phyloP scores from a whole-genome alignment of 2,888 invertebrate species.

The Lottia gigantea region DNA sequence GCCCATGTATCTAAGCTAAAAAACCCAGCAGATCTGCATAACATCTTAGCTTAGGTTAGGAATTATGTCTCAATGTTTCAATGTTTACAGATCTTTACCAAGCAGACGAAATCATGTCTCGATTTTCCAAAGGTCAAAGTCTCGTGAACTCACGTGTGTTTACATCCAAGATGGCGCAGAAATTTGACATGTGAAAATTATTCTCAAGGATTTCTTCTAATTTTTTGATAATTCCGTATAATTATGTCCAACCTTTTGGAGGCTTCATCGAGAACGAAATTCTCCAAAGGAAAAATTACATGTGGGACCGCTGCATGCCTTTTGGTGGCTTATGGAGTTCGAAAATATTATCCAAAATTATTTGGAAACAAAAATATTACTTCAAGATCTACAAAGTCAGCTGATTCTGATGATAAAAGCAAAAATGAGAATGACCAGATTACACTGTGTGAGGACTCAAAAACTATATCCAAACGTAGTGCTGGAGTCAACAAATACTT shows the following conservation, averaged over 20 bases:
- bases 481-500: constrained; percentile 70
- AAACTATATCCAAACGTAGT: constrained; percentile 31
- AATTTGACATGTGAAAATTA: constrained; percentile 16
- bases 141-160: background rate
- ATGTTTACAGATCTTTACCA: background rate
- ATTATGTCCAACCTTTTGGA: constrained; percentile 50
- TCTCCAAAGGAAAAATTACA: constrained; percentile 45
- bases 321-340: constrained; percentile 52
- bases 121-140: background rate
- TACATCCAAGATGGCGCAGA: background rate
- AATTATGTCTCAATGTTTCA: too few species aligned
- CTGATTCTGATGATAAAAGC: background rate
- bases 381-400: background rate
- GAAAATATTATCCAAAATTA: constrained; percentile 46
- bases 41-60: too few species aligned
- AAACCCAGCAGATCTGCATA: too few species aligned
- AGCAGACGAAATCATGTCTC: background rate
- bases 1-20: too few species aligned
- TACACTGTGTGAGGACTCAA: background rate
- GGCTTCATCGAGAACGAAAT: constrained; percentile 32
- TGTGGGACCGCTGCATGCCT: constrained; percentile 52
- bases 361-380: constrained; percentile 26
- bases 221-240: background rate
- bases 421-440: background rate
- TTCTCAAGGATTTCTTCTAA: background rate